Base-by-base conservation (phyloP, 2,888 invertebrate species). In the Lasius platythorax region DNA sequence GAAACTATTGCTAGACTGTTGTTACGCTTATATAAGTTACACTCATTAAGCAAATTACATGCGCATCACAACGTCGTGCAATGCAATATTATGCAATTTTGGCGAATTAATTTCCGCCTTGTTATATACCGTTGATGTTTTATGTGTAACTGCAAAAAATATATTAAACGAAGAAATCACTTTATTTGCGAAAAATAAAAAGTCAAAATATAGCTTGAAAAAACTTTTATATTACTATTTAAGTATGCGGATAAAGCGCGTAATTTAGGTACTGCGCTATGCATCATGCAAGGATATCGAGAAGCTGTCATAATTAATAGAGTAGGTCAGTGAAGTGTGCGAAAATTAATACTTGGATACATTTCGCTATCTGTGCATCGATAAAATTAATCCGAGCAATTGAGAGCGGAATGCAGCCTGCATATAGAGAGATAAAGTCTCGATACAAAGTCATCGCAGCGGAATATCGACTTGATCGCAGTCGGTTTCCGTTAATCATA, bases 401-500 rank as follows among this genome's bases (percentile, higher is more conserved):
- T 61, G 40, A 5, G 28, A 58, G 23, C 15, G 37, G 23, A 23
- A 75, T 15, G 33, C 50, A 46, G 70, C 53, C 2, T 28, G 6
- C 46, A 37, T 37, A 37, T 33, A 9, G n/a, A 61, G 30, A 46
- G 67, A 37, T 40, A 15, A 56, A 58, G 28, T 15, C 30, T 18
- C n/a, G 61, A 11, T 28, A 33, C 30, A 33, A 64, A 66, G 30
- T 50, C 30, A 72, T 18, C n/a, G 61, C 33, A 18, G 33, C 5
- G 18, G 28, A 33, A 64, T 83, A 82, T 58, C 66, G 33, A 28
- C n/a, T 50, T 6, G 46, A 50, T 28, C n/a, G 50, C 50, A 23
- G 30, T 33, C 12, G 78, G 56, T 18, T 68, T 74, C 74, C 72
- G 78, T 84, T 89, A 89, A 88, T 86, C 73, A 66, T n/a, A 81